These are phyloP conservation scores for Callosobruchus maculatus DNA, from an alignment of 2,888 invertebrate genomes.

Conservation along the genomic window DNA sequence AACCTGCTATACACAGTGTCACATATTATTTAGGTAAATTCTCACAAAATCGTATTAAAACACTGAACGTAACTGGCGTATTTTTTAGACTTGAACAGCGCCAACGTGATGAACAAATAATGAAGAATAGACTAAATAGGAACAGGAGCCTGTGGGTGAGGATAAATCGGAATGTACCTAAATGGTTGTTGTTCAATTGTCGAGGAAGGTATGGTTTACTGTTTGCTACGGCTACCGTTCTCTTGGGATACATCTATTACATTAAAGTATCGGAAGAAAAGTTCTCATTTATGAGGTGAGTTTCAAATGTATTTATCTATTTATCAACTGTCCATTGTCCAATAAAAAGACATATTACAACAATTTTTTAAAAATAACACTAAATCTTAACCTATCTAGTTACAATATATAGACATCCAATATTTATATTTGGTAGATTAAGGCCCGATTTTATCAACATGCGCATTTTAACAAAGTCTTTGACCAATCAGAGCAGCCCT, in stretches of 20 bases:
- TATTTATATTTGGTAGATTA: too few relatives aligned
- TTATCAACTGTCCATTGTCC: too few relatives aligned
- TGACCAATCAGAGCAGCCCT: too few relatives aligned
- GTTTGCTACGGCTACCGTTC: conserved; percentile 56
- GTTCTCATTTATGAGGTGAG: conserved; percentile 40
- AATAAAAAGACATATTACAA: too few relatives aligned
- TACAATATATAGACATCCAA: too few relatives aligned
- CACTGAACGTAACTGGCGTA: conserved; percentile 12
- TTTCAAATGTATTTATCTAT: too few relatives aligned
- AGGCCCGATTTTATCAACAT: too few relatives aligned
- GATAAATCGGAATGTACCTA: conserved; percentile 42
- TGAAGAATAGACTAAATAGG: conserved; percentile 48
- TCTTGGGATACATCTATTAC: conserved; percentile 60
- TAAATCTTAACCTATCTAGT: too few relatives aligned
- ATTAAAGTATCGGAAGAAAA: conserved; percentile 48
- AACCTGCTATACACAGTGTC: background rate
- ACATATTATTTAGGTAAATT: conserved; percentile 1
- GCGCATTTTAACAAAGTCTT: too few relatives aligned
- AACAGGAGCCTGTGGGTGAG: conserved; percentile 40
- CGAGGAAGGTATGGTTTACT: conserved; percentile 47
- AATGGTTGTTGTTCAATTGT: conserved; percentile 49
- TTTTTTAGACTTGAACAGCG: conserved; percentile 58
- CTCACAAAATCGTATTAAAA: background rate
- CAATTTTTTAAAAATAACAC: too few relatives aligned
- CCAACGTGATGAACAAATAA: conserved; percentile 56